Base-by-base conservation (phyloP, 2,113 vertebrate species). In the Cepphus grylle region DNA sequence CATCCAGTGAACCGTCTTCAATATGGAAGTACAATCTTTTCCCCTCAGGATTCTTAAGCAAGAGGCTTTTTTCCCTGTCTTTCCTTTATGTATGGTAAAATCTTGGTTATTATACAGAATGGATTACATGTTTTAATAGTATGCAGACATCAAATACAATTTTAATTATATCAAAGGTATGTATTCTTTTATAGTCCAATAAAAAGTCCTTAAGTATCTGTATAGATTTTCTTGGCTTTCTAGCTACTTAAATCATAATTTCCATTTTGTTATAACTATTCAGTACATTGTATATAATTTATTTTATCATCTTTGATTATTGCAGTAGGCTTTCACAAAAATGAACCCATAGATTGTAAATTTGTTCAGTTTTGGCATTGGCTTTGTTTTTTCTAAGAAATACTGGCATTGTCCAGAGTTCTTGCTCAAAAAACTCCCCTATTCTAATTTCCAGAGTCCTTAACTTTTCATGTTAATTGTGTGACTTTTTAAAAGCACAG, bases 11-110 rank as follows among this genome's bases (percentile, higher is more conserved):
- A 43, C 21, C 10, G 26, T 71, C 15, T 62, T 80, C 38, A 53
- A 21, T 52, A n/a, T 19, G 58, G n/a, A 73, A 52, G 7, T 42
- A 17, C 9, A 36, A 14, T 56, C 23, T 53, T 49, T 53, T 55
- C 69, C 7, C 43, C 22, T 49, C 27, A 40, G 49, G 15, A 63
- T 67, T 67, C 42, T 72, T 45, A 50, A 32, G 18, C 21, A 76
- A 38, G 67, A 15, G 6, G 6, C 58, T 91, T 6, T 12, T 1
- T 2, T 4, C 3, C 7, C 5, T 1, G 5, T n/a, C 32, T 65
- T 67, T 77, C 26, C 8, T 49, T 53, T 63, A 62, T 38, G 34
- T 32, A 2, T 67, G 6, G 18, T 67, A 45, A 87, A 92, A 40
- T 10, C 10, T 49, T 36, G 32, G 32, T 80, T 82, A 13, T 50